Evolutionary conservation across 2,797 vertebrate species (phyloP).

Genomic region (Betta splendens): DNA sequence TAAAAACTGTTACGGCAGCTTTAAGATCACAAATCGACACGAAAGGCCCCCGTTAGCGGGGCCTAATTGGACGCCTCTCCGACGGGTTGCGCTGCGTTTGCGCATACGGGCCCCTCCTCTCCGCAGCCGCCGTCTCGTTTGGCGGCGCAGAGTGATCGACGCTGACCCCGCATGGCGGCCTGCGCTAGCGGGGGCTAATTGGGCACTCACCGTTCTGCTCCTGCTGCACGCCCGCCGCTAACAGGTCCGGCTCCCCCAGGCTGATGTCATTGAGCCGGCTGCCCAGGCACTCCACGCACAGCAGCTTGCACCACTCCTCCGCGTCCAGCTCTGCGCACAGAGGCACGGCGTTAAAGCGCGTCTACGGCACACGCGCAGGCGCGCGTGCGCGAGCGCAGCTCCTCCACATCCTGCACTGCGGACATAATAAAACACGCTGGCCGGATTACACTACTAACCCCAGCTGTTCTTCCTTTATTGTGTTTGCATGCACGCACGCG

Average conservation of each 20-base stretch:
- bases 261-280: conserved; percentile 97
- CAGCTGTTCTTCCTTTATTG: conserved; percentile 2
- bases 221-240: conserved; percentile 96
- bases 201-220: conserved; percentile 93
- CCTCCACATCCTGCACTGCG: conserved; percentile 13
- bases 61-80: conserved; percentile 70
- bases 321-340: conserved; percentile 91
- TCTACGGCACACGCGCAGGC: conserved; percentile 16
- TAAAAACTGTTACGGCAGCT: conserved; percentile 44
- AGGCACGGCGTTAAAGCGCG: conserved; percentile 23
- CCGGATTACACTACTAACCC: conserved; percentile 14
- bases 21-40: conserved; percentile 64
- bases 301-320: conserved; percentile 98
- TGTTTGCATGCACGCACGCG: conserved; percentile 19
- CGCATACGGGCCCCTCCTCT: conserved; percentile 43
- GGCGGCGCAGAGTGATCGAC: conserved; percentile 55
- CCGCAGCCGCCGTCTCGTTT: conserved; percentile 43
- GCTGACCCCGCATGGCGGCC: conserved; percentile 69
- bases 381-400: conserved; percentile 27
- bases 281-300: conserved; percentile 96
- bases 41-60: conserved; percentile 58
- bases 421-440: conserved; percentile 26
- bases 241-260: conserved; percentile 96
- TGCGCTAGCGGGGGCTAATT: conserved; percentile 74
- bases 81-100: conserved; percentile 61